These are phyloP conservation scores for Hoplias malabaricus DNA, from an alignment of 2,113 vertebrate genomes.

Conservation along the genomic window DNA sequence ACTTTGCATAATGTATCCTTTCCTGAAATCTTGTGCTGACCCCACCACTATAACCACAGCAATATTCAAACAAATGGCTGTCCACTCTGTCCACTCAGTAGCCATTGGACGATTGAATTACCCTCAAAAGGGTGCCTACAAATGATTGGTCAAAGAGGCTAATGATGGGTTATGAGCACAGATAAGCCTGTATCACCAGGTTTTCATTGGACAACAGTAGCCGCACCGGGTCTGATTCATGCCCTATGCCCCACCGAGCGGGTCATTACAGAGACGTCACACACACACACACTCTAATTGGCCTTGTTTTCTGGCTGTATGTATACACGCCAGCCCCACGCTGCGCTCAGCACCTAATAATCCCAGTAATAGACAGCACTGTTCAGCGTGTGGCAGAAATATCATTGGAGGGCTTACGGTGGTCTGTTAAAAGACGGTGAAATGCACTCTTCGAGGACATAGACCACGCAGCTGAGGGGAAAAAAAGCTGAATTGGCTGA, in stretches of 20 bases:
- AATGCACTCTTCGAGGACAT: slow-evolving; percentile 6
- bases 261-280: neutral
- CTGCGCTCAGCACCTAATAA: neutral
- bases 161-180: neutral
- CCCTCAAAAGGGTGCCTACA: too few species aligned
- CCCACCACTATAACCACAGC: too few species aligned
- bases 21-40: too few species aligned
- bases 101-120: too few species aligned
- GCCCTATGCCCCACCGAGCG: neutral
- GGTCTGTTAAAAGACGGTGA: neutral
- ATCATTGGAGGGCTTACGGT: neutral
- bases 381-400: neutral
- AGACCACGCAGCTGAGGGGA: neutral
- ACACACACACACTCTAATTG: neutral
- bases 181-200: neutral
- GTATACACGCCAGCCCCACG: neutral
- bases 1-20: too few species aligned
- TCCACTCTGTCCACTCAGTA: too few species aligned
- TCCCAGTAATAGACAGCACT: neutral
- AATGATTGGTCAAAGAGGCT: neutral
- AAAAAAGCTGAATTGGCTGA: slow-evolving; percentile 12
- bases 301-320: neutral
- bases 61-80: too few species aligned
- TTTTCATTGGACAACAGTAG: neutral
- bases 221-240: neutral